Evolutionary conservation across 1,140 invertebrate genomes (phyloP).

Genomic region (Samia ricini): DNA sequence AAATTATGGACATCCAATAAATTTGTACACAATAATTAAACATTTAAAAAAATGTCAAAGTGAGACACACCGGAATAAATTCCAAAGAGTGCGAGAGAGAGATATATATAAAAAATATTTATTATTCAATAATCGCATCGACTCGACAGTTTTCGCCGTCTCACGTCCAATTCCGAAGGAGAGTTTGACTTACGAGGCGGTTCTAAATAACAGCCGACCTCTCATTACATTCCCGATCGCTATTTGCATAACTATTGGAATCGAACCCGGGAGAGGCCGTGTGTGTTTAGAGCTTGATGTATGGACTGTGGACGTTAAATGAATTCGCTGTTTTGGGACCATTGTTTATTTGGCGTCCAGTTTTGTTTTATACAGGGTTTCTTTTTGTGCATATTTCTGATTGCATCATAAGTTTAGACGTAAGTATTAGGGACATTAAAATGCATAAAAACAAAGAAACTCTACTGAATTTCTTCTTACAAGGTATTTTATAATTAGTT

Average conservation of each 20-base stretch:
- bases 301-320: slow-evolving; percentile 53
- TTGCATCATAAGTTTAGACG: too few relatives aligned
- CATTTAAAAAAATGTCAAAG: too few relatives aligned
- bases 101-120: neutral
- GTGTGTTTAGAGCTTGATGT: slow-evolving; percentile 68
- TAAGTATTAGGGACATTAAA: too few relatives aligned
- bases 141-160: slow-evolving; percentile 34
- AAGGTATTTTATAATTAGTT: too few relatives aligned
- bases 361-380: neutral
- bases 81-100: neutral
- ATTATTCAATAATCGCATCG: too few relatives aligned
- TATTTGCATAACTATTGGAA: slow-evolving; percentile 77
- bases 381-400: neutral
- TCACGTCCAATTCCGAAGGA: slow-evolving; percentile 51
- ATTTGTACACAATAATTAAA: too few relatives aligned
- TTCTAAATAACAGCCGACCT: slow-evolving; percentile 72
- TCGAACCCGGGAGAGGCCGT: slow-evolving; percentile 47
- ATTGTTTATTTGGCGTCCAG: neutral
- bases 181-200: slow-evolving; percentile 69
- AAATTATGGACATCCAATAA: too few relatives aligned
- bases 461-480: too few relatives aligned
- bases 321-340: slow-evolving; percentile 41
- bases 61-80: too few relatives aligned
- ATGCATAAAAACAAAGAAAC: too few relatives aligned
- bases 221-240: slow-evolving; percentile 68